Evolutionary conservation across 2,797 vertebrate genomes (phyloP), one percentile per base, ranked within the genome.

Genomic region (Labeo calbasu): DNA sequence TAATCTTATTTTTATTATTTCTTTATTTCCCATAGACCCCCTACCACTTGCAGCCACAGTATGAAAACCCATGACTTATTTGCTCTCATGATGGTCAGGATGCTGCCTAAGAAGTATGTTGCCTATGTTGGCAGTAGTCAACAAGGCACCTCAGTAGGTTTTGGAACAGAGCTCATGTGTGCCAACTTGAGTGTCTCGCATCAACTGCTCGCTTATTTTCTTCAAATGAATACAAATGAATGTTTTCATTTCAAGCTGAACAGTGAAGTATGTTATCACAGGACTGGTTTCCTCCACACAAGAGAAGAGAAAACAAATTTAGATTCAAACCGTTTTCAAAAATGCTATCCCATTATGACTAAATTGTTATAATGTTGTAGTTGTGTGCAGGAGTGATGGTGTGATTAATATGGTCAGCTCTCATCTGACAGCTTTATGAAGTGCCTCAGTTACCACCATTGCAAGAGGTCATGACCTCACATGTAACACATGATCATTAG

Each of bases 151-250:
- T 36, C 50, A 36, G 17, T 72, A 51, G 46, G 4, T 51, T 72
- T 25, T 11, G 46, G 48, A 51, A 51, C 9, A 19, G 28, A 36
- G 63, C 63, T 66, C 15, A 66, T 19, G 48, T 28, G 50, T 83
- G 85, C 85, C 82, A 80, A 65, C 82, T 71, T 32, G 25, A 76
- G 72, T 68, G 68, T 80, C 68, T 65, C 81, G 79, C 82, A 72
- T 90, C 84, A 32, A 88, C 90, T 78, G 32, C 87, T 85, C 89
- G 91, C 79, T 79, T 63, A 43, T 82, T 89, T 51, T 88, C 91
- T 90, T 92, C 88, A 93, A 93, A 94, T 94, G 83, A 94, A 92
- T 94, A 93, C 92, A 92, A 94, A 94, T 91, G 91, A 93, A 90
- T 94, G 94, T 94, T 95, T 95, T 95, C 88, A 85, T 91, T 93